Evolutionary conservation across 2,113 vertebrate species (phyloP), one percentile per base, ranked within the genome.

Genomic region (Uropsilus gracilis): DNA sequence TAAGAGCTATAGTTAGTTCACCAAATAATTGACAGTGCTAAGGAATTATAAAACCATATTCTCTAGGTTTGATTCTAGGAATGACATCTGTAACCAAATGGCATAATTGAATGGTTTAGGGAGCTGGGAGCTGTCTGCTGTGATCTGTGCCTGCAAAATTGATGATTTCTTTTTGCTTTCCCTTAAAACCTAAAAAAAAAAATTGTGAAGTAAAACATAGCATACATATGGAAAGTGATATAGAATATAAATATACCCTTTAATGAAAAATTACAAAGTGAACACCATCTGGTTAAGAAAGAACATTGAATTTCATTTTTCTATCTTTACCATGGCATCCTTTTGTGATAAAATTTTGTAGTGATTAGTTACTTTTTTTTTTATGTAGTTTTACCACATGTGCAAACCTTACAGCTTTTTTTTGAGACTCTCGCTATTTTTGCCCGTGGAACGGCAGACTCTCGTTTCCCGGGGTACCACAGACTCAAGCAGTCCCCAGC

Each of bases 111-210:
- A 48, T 92, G 64, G 28, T 30, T 30, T 88, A n/a, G 37, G 66
- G 34, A n/a, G n/a, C 18, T 7, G 50, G 50, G 50, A 76, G 32
- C 80, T 89, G 28, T 82, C 30, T 86, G 22, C 68, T 75, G 22
- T 69, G 22, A 46, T 64, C 32, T 57, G 0, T 90, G 32, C 61
- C 48, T 34, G n/a, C 28, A 76, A 55, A 86, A 69, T 42, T 82
- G 39, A 71, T 80, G 42, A 16, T 39, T 87, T 76, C 24, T 89
- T 73, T 32, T 57, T 57, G 32, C 18, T 32, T 30, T 28, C 55
- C 64, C 64, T 87, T 72, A 80, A 20, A 55, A 83, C 71, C 77
- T 86, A 64, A 91, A 87, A 91, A 71, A 72, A 83, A 30, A 2
- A 64, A 32, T 26, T 48, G 8, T 71, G 71, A 89, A 88, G 69